Evolutionary conservation across 1,140 invertebrate species (phyloP), one percentile per base, ranked within the genome.

Genomic region (Drosophila nannoptera): DNA sequence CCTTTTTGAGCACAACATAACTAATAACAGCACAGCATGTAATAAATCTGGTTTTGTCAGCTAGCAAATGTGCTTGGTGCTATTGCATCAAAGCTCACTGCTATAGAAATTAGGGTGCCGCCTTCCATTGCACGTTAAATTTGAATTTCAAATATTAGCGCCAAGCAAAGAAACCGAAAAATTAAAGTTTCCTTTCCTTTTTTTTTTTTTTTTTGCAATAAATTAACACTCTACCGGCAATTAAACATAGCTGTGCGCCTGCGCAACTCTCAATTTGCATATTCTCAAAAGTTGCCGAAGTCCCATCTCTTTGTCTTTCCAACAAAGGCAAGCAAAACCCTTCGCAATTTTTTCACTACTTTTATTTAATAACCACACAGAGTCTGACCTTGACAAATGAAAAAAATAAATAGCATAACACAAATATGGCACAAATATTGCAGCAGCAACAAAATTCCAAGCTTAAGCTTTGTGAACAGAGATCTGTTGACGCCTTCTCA

Each of bases 391-490:
- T 81, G 80, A 76, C 62, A 72, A 38, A 35, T 16, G 40, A 14
- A 43, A 14, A 14, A 66, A 59, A 12, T 22, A 22, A 22, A 22
- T 22, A 22, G 22, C 22, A 22, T 22, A 9, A 52, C 9, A 42
- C 5, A 72, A 55, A 74, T 77, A 77, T 81, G 78, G 65, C 78
- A 82, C 78, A 71, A 77, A 81, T 82, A 71, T 82, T 68, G 38
- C 66, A 46, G 53, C 50, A 49, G 36, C 40, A 59, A 32, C 33
- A 61, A 65, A 12, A 45, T 59, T 45, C 33, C 55, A 48, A 32
- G 12, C 31, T 35, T 54, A 36, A 36, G 76, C 69, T 67, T 77
- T 45, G 74, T 84, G 78, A 78, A 22, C 22, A 76, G 76, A 78
- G 80, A 84, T 83, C 72, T 56, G 70, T 78, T 52, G 59, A 74